phyloP scores from a whole-genome alignment of 2,888 invertebrate genomes.

The Ennomos erosarius region DNA sequence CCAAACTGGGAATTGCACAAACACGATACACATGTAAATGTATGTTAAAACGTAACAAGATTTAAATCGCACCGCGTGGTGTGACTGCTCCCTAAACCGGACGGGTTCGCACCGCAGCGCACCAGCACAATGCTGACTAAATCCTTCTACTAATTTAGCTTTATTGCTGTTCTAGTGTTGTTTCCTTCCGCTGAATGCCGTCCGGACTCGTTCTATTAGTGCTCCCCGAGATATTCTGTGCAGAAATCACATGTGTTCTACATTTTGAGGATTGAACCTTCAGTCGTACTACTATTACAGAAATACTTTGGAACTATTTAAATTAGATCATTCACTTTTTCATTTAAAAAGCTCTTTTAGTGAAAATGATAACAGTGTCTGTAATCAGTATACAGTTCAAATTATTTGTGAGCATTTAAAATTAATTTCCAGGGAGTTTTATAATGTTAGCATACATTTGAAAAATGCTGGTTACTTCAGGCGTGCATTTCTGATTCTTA shows the following conservation, averaged over 20 bases:
- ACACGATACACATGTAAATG: not conserved
- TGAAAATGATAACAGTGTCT: no score
- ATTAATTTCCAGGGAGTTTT: no score
- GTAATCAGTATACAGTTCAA: no score
- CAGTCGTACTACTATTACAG: not conserved
- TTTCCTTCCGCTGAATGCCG: constrained; percentile 12
- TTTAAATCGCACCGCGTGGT: constrained; percentile 1
- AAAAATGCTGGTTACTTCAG: no score
- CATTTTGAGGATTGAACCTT: not conserved
- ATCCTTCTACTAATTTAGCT: constrained; percentile 22
- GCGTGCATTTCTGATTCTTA: not conserved
- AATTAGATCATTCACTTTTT: no score
- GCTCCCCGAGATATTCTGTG: not conserved
- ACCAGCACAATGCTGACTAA: constrained; percentile 15
- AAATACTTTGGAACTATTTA: no score
- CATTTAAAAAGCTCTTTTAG: no score
- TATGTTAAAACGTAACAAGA: not conserved
- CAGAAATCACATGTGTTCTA: constrained; percentile 2
- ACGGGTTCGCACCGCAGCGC: constrained; percentile 13
- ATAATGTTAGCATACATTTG: no score
- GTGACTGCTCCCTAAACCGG: not conserved
- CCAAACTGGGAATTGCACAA: not conserved
- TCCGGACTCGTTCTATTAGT: constrained; percentile 7
- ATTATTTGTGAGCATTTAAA: no score
- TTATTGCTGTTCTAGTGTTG: constrained; percentile 22